Percentiles rank a stretch among this genome's conserved stretches.
Evolutionary conservation across 2,113 vertebrate species (phyloP).

Genomic region (Hiodon alosoides): DNA sequence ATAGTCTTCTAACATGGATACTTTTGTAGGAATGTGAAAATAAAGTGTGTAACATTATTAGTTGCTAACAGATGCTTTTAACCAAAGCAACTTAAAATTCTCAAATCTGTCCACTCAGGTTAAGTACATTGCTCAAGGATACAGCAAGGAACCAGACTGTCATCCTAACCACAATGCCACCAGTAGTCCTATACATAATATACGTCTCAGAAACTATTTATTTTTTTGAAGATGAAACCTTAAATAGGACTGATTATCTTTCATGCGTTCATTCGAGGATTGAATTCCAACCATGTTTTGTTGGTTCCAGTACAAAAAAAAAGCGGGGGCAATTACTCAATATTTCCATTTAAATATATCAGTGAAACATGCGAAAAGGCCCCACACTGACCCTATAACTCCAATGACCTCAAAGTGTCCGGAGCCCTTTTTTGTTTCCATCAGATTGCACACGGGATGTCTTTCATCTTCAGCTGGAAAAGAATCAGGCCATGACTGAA

Average conservation of each 20-base stretch:
- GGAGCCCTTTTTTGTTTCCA: slow-evolving; percentile 27
- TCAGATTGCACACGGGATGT: slow-evolving; percentile 12
- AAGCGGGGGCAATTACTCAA: not conserved
- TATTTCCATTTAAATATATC: slow-evolving; percentile 11
- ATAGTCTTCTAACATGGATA: too few relatives aligned
- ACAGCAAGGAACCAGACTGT: not conserved
- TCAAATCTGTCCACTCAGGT: too few relatives aligned
- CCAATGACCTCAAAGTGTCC: not conserved
- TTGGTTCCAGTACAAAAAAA: not conserved
- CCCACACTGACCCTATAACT: not conserved
- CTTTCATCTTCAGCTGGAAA: slow-evolving; percentile 38
- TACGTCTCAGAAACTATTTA: not conserved
- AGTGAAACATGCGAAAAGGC: not conserved
- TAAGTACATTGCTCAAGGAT: not conserved
- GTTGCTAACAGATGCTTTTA: too few relatives aligned
- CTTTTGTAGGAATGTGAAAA: too few relatives aligned
- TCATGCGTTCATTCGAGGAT: not conserved
- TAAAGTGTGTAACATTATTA: too few relatives aligned
- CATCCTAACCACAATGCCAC: not conserved
- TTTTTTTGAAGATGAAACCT: not conserved
- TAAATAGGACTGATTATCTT: not conserved
- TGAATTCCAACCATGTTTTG: not conserved
- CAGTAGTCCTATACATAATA: not conserved
- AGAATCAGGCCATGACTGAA: slow-evolving; percentile 34
- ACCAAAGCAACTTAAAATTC: too few relatives aligned